These are phyloP conservation scores for Hyperoplus lanceolatus DNA, from an alignment of 2,797 vertebrate species.

Conservation along the genomic window DNA sequence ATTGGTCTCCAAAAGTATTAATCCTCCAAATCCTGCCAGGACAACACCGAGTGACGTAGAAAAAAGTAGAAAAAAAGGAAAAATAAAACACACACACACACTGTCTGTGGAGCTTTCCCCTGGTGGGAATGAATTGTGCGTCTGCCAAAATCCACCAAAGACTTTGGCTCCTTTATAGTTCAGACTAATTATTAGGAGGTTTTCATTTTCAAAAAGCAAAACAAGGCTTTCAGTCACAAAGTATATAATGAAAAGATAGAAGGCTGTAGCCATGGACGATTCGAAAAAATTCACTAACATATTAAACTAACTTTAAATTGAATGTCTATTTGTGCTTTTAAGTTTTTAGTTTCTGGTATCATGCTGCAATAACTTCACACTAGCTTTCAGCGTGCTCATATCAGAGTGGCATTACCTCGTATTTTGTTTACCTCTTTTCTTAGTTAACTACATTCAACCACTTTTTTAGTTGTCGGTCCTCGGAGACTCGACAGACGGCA, in stretches of 20 bases:
- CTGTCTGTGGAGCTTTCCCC: slow-evolving; percentile 10
- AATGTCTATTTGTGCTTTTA: too few species aligned
- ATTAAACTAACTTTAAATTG: too few species aligned
- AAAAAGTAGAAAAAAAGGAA: not conserved
- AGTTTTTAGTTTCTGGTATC: not conserved
- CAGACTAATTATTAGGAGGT: not conserved
- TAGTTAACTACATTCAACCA: not conserved
- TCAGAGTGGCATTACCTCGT: slow-evolving; percentile 11
- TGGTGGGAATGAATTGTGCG: not conserved
- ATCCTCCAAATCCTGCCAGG: slow-evolving; percentile 55
- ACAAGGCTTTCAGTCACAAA: not conserved
- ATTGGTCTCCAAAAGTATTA: slow-evolving; percentile 45
- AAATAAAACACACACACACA: slow-evolving; percentile 28
- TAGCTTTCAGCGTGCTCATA: slow-evolving; percentile 7
- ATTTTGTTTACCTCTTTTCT: not conserved
- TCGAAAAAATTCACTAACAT: too few species aligned
- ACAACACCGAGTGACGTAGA: slow-evolving; percentile 22
- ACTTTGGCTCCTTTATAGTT: not conserved
- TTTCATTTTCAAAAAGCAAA: too few species aligned
- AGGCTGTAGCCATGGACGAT: too few species aligned
- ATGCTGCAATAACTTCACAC: not conserved
- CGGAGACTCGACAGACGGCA: slow-evolving; percentile 29
- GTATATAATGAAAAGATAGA: too few species aligned
- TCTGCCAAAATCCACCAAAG: not conserved
- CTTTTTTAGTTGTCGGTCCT: slow-evolving; percentile 34